Percentiles rank a stretch among this genome's conserved stretches.
Conservation (phyloP, 2,888 invertebrate genomes). For the Muscina levida region DNA sequence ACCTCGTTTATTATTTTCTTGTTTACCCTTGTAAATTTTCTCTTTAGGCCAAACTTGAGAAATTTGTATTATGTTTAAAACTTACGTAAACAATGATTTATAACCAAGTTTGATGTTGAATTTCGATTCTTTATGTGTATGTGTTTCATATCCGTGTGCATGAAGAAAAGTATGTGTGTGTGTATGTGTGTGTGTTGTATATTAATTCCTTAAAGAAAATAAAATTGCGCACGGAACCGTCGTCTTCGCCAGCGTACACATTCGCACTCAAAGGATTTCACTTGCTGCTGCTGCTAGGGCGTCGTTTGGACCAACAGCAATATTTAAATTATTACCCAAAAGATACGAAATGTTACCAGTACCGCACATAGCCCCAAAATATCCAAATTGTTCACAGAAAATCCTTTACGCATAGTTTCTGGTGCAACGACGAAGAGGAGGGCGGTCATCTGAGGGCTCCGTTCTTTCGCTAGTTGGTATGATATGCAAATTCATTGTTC, state of each 20-base stretch:
- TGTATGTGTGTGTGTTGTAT: conserved; percentile 22
- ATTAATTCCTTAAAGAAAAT: conserved; percentile 41
- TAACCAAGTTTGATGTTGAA: conserved; percentile 40
- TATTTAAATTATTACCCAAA: conserved; percentile 52
- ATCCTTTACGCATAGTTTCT: too few relatives aligned
- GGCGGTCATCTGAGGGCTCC: too few relatives aligned
- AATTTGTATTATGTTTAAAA: conserved; percentile 54
- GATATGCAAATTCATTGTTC: conserved; percentile 32
- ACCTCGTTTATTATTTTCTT: too few relatives aligned
- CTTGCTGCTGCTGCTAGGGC: conserved; percentile 10
- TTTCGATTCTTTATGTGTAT: not conserved
- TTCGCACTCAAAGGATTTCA: conserved; percentile 42
- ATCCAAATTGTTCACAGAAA: too few relatives aligned
- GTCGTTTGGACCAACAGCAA: conserved; percentile 36
- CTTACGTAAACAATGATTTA: conserved; percentile 62
- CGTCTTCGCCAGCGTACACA: too few relatives aligned
- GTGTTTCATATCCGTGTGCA: not conserved
- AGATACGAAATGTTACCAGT: conserved; percentile 2
- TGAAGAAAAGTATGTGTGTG: too few relatives aligned
- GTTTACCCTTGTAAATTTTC: too few relatives aligned
- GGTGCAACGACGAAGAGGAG: too few relatives aligned
- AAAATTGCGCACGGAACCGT: not conserved
- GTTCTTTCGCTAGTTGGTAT: not conserved
- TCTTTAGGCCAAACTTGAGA: conserved; percentile 34
- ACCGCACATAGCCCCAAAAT: too few relatives aligned